phyloP scores from a whole-genome alignment of 2,113 vertebrate species.

The Oncorhynchus nerka region DNA sequence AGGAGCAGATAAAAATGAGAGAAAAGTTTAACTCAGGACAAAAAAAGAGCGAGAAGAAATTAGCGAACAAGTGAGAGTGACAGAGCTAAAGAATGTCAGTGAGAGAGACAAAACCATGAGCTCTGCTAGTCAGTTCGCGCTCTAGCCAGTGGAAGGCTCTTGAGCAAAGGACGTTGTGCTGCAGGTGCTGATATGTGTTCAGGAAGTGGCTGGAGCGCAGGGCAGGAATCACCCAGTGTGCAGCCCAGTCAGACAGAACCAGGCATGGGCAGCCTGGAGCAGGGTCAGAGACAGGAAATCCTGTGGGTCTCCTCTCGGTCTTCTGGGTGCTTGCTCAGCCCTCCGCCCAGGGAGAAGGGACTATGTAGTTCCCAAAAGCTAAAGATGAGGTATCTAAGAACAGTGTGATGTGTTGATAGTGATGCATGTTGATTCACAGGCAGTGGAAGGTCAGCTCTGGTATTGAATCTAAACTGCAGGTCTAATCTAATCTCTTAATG shows the following conservation, averaged over 20 bases:
- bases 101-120: not conserved
- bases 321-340: conserved; percentile 52
- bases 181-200: conserved; percentile 7
- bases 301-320: conserved; percentile 15
- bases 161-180: not conserved
- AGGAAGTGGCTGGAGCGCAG: not conserved
- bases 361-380: conserved; percentile 52
- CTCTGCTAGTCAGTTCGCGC: not conserved
- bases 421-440: not conserved
- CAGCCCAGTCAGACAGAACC: not conserved
- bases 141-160: not conserved
- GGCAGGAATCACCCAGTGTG: conserved; percentile 4
- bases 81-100: not conserved
- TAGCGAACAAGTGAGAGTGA: not conserved
- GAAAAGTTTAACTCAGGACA: not conserved
- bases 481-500: not conserved
- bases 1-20: not conserved
- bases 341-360: not conserved
- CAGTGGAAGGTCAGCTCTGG: not conserved
- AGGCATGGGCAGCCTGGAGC: not conserved
- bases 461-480: not conserved
- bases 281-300: conserved; percentile 2
- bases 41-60: not conserved
- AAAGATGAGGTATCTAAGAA: not conserved
- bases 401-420: not conserved